These are phyloP conservation scores for Variabilichromis moorii DNA, from an alignment of 2,113 vertebrate genomes.

Conservation along the genomic window DNA sequence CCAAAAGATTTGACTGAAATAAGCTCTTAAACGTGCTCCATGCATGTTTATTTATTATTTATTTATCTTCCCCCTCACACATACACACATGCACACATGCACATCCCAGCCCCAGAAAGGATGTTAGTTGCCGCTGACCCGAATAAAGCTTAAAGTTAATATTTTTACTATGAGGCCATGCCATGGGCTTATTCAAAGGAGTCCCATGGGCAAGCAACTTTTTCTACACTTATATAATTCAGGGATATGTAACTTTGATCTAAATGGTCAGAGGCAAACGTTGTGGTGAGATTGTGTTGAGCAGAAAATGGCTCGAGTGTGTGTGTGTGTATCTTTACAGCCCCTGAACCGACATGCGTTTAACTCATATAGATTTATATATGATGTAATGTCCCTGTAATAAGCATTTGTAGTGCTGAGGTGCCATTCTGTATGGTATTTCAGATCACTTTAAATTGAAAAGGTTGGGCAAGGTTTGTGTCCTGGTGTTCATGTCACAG, in stretches of 20 bases:
- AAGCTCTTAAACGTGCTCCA: neutral
- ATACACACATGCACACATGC: neutral
- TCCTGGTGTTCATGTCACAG: neutral
- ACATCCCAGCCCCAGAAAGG: neutral
- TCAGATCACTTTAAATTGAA: conserved; percentile 23
- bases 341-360: neutral
- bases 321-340: neutral
- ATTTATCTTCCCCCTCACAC: neutral
- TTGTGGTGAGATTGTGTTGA: neutral
- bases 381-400: neutral
- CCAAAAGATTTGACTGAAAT: conserved; percentile 23
- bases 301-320: neutral
- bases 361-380: neutral
- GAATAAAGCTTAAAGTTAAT: conserved; percentile 35
- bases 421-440: neutral
- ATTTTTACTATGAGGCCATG: conserved; percentile 10
- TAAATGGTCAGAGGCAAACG: neutral
- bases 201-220: neutral
- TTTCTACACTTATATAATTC: neutral
- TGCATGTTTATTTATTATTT: conserved; percentile 18
- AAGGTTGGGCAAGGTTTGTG: neutral
- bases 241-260: conserved; percentile 20
- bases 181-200: conserved; percentile 11
- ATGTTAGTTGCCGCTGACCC: neutral
- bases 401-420: neutral